Evolutionary conservation across 2,797 vertebrate species (phyloP).

Genomic region (Xyrichtys novacula): DNA sequence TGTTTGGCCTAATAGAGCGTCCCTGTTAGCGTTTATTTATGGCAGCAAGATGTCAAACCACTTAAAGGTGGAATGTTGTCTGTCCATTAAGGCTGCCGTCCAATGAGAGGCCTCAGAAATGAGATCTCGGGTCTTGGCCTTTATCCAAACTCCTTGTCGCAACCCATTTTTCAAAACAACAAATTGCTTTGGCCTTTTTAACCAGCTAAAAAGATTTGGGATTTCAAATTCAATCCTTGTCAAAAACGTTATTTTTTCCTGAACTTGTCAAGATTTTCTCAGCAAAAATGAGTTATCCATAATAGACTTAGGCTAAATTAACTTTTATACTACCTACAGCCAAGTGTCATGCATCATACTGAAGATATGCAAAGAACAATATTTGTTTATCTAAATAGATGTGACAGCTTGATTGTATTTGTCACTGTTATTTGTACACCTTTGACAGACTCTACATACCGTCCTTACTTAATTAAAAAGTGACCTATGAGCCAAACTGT

Average conservation of each 20-base stretch:
- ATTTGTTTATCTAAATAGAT: conserved; percentile 7
- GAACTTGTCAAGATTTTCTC: background rate
- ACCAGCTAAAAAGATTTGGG: background rate
- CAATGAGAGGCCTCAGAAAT: conserved; percentile 60
- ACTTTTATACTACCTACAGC: background rate
- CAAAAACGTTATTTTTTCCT: background rate
- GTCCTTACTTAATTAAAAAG: background rate
- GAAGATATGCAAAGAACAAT: background rate
- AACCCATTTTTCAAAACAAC: conserved; percentile 14
- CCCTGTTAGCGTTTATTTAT: conserved; percentile 84
- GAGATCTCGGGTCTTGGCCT: conserved; percentile 53
- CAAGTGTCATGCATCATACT: conserved; percentile 4
- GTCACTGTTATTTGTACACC: background rate
- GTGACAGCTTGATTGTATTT: conserved; percentile 22
- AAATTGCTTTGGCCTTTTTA: conserved; percentile 35
- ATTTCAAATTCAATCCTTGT: background rate
- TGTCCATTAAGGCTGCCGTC: conserved; percentile 74
- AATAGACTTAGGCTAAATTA: no score
- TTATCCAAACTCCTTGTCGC: conserved; percentile 42
- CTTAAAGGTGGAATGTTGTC: conserved; percentile 77
- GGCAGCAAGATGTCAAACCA: conserved; percentile 83
- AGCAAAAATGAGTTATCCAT: no score
- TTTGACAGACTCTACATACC: background rate
- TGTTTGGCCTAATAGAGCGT: conserved; percentile 80
- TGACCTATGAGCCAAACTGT: background rate